These are phyloP conservation scores for Notamacropus eugenii DNA, from an alignment of 2,797 vertebrate species.

Conservation along the genomic window DNA sequence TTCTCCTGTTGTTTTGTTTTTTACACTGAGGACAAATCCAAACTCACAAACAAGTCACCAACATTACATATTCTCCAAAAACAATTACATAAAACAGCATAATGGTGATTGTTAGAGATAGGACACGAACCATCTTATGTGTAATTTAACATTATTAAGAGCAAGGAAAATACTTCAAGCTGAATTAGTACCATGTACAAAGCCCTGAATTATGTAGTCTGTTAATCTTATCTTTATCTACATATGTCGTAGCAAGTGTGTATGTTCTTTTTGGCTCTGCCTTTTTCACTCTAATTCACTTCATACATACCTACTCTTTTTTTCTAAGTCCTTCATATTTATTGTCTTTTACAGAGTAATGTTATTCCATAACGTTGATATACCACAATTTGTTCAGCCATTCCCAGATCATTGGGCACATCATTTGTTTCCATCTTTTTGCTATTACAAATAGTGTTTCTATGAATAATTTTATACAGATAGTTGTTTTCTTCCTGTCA, in stretches of 20 bases:
- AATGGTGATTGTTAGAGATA: neutral
- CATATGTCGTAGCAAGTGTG: neutral
- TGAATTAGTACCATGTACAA: neutral
- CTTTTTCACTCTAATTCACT: neutral
- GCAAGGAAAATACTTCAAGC: neutral
- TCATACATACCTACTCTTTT: neutral
- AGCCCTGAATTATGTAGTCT: neutral
- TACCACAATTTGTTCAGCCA: neutral
- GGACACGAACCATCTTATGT: neutral
- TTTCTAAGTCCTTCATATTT: neutral
- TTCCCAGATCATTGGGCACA: neutral
- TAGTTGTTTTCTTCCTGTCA: neutral
- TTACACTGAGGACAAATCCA: neutral
- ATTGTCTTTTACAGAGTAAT: neutral
- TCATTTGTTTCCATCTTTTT: neutral
- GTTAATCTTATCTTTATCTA: neutral
- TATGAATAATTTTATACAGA: neutral
- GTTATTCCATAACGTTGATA: neutral
- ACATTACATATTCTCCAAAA: neutral
- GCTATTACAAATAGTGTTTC: neutral
- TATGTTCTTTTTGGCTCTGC: neutral
- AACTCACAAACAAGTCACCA: neutral
- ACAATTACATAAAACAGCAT: neutral
- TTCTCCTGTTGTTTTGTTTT: neutral
- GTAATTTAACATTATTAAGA: neutral